phyloP scores from a whole-genome alignment of 2,888 invertebrate genomes.

The Stenoptilia bipunctidactyla region DNA sequence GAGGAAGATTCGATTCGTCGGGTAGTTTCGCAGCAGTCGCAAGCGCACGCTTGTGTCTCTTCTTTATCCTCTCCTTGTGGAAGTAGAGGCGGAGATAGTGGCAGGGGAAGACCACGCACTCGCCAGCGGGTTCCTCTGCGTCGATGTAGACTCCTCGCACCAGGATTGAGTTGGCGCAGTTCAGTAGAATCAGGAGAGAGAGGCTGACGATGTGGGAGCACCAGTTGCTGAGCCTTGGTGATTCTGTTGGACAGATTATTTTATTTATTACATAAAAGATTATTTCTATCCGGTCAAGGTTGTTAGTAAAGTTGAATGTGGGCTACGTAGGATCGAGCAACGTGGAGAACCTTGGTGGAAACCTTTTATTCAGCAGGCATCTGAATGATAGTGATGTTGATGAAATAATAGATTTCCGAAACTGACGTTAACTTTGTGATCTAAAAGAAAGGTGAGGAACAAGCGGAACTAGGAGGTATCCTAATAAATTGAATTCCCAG shows the following conservation, averaged over 20 bases:
- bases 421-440: too few relatives aligned
- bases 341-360: too few relatives aligned
- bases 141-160: conserved; percentile 91
- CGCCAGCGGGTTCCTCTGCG: conserved; percentile 85
- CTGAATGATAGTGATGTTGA: too few relatives aligned
- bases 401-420: too few relatives aligned
- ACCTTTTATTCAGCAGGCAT: too few relatives aligned
- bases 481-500: too few relatives aligned
- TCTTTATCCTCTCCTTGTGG: conserved; percentile 76
- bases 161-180: conserved; percentile 88
- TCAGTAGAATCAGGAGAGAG: conserved; percentile 80
- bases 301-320: too few relatives aligned
- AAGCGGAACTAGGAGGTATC: too few relatives aligned
- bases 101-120: conserved; percentile 87
- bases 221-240: conserved; percentile 83
- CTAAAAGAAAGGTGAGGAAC: too few relatives aligned
- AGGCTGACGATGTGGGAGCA: conserved; percentile 83
- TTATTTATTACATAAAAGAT: conserved; percentile 2
- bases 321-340: too few relatives aligned
- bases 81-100: conserved; percentile 85
- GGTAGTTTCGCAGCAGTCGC: conserved; percentile 35
- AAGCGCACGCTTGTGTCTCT: conserved; percentile 52
- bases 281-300: too few relatives aligned
- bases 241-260: conserved; percentile 59
- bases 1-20: conserved; percentile 45